phyloP scores from a whole-genome alignment of 1,140 invertebrate genomes.

The Philopotamus ludificatus region DNA sequence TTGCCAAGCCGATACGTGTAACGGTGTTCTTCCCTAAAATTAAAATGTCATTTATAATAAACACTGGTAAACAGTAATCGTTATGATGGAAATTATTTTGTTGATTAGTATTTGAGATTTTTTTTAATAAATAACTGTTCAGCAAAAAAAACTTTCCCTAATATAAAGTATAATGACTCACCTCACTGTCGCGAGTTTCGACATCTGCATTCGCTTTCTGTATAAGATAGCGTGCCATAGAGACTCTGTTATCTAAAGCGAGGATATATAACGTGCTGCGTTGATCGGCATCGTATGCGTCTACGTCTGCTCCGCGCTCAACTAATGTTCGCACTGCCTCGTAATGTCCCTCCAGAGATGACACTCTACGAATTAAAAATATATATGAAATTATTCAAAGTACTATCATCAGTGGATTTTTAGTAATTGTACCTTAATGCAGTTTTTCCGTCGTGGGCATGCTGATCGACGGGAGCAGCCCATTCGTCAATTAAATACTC shows the following conservation, averaged over 20 bases:
- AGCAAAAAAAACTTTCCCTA: too few species aligned
- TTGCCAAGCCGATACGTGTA: conserved; percentile 94
- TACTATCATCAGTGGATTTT: not conserved
- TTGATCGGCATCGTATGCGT: conserved; percentile 89
- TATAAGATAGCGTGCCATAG: conserved; percentile 81
- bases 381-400: not conserved
- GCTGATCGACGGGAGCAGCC: conserved; percentile 80
- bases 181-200: conserved; percentile 85
- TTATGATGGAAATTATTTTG: too few species aligned
- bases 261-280: conserved; percentile 89
- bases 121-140: too few species aligned
- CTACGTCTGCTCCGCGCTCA: conserved; percentile 78
- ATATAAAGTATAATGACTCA: conserved; percentile 51
- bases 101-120: too few species aligned
- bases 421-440: conserved; percentile 70
- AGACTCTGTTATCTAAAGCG: conserved; percentile 84
- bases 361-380: conserved; percentile 59
- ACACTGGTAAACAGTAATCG: too few species aligned
- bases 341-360: conserved; percentile 83
- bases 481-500: conserved; percentile 71
- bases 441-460: conserved; percentile 91
- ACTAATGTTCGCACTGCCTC: conserved; percentile 76
- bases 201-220: conserved; percentile 77
- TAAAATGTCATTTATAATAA: not conserved
- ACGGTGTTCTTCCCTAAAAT: conserved; percentile 75